Evolutionary conservation across 2,113 vertebrate genomes (phyloP), one percentile per base, ranked within the genome.

Genomic region (Psammodynastes pulverulentus): DNA sequence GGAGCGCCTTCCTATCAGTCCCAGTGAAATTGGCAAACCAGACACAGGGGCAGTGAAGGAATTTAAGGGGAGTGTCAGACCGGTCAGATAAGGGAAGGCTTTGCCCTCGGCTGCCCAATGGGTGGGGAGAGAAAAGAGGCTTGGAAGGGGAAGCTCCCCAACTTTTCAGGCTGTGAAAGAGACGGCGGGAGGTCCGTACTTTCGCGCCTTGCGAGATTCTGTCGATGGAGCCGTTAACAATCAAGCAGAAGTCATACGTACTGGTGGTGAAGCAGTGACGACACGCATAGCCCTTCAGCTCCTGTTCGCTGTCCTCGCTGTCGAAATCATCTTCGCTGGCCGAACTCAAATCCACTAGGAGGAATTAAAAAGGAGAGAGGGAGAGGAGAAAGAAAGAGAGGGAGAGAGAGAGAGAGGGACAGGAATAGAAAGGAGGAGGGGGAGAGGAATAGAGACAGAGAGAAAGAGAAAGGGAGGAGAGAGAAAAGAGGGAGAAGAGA

Each of bases 311-410:
- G 98, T 99, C 99, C 95, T 99, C 99, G 21, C 99, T 99, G 98
- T 99, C 99, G 87, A 99, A 99, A 96, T 99, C 99, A 98, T 99
- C 99, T 95, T 99, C 99, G 0, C 99, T 99, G 97, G 99, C 99
- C 0, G 99, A 99, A 94, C 99, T 99, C 95, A 99, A 97, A 97
- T 99, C 99, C 98, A 99, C 99, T 99, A 96, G 34, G 26, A 87
- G 91, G 95, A 49, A 29, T n/a, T 34, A 43, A 67, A 34, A 93
- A 43, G 39, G 90, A 51, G 29, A 51, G 72, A 93, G 89, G 91
- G 0, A 12, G 54, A 87, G n/a, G 88, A 91, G 84, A 0, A 9
- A 51, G 51, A 12, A 3, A 15, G 10, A 13, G 49, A 23, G 2
- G 2, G 6, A 56, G 7, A 2, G 53, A 23, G 21, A 51, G 29